Evolutionary conservation across 2,797 vertebrate genomes (phyloP), one percentile per base, ranked within the genome.

Genomic region (Sorex maritimensis): DNA sequence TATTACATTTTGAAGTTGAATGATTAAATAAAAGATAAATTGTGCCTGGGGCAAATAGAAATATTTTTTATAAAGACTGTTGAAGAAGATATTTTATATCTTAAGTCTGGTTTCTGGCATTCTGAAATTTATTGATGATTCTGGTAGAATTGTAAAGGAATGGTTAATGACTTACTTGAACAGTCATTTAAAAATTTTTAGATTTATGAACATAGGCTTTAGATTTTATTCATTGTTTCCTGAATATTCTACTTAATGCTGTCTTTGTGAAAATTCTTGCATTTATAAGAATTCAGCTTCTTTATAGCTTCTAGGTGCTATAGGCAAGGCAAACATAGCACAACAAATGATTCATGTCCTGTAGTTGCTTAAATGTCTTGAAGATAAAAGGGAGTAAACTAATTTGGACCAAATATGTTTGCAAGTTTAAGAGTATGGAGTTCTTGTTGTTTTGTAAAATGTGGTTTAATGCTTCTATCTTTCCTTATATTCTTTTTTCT

Each of bases 121-220:
- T 67, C 28, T 94, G 78, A 92, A 75, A 92, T 94, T 81, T 89
- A 86, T 92, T 93, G 93, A 92, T 73, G 17, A 92, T 91, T 75
- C 17, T 55, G 6, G 21, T 91, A 75, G 69, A 95, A 85, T 74
- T 91, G 7, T 86, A 44, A 83, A 82, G 75, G 41, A 72, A 3
- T 11, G 68, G 58, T 86, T 78, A 93, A 77, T 79, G 67, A 81
- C 61, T 82, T 92, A 8, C 83, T 94, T 80, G 67, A 89, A 86
- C 81, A 92, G 58, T 10, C 67, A 52, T 91, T 91, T 92, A 13
- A 71, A 85, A 95, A 95, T 92, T 88, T 87, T 88, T 28, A 63
- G 61, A 78, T 96, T 83, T 63, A 55, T 61, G 23, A 8, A 26
- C 58, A 15, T 63, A 58, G 41, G 63, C 14, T 91, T 95, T 96